Percentiles rank a stretch among this genome's conserved stretches.
Conservation (phyloP, 2,113 vertebrate species). For the Lophius piscatorius region DNA sequence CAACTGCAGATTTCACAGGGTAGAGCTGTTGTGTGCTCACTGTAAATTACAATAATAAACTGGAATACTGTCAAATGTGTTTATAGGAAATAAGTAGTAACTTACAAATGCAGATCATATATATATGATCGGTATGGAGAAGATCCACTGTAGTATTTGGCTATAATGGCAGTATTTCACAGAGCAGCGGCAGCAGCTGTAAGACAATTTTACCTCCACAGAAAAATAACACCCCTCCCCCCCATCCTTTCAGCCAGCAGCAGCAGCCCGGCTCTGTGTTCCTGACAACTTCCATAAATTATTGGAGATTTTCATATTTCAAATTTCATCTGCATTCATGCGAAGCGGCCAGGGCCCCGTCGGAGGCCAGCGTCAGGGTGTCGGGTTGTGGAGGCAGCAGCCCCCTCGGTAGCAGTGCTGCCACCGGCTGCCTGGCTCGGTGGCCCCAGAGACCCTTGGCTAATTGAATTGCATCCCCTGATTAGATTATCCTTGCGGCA, state of each 20-base stretch:
- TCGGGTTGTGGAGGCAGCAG: conserved; percentile 91
- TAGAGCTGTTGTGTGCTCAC: too few species aligned
- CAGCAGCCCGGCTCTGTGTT: conserved; percentile 84
- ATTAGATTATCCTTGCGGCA: conserved; percentile 99
- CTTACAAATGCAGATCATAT: too few species aligned
- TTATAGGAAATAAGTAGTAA: too few species aligned
- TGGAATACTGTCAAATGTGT: too few species aligned
- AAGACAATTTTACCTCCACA: conserved; percentile 52
- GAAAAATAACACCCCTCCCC: conserved; percentile 23
- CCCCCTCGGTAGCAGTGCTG: conserved; percentile 76
- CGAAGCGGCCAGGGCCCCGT: conserved; percentile 83
- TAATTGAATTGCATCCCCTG: conserved; percentile 99
- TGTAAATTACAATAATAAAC: too few species aligned
- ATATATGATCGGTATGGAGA: too few species aligned
- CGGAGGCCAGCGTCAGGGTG: conserved; percentile 83
- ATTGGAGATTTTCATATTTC: conserved; percentile 99
- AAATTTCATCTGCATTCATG: conserved; percentile 99
- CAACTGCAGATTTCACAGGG: too few species aligned
- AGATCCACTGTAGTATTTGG: conserved; percentile 14
- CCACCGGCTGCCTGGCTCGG: conserved; percentile 90
- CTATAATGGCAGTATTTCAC: conserved; percentile 69
- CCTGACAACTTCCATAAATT: conserved; percentile 99
- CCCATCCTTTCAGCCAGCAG: conserved; percentile 78
- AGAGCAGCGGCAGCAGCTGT: conserved; percentile 47
- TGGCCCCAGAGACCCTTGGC: conserved; percentile 94